phyloP scores from a whole-genome alignment of 1,140 invertebrate species.

The Zaprionus davidi region DNA sequence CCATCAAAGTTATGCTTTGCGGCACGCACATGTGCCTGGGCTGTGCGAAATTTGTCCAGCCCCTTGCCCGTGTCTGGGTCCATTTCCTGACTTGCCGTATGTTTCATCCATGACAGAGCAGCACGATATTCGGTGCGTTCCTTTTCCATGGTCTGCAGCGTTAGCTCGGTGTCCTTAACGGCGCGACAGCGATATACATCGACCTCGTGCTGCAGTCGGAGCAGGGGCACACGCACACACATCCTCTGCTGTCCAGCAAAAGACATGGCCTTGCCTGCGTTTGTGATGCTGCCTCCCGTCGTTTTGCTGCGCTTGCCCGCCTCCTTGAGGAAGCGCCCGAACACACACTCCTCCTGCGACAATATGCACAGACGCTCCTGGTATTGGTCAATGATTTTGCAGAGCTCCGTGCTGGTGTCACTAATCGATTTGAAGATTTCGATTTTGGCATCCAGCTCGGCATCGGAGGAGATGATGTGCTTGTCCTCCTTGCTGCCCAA shows the following conservation, averaged over 20 bases:
- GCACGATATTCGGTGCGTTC: constrained; percentile 98
- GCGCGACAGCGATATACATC: constrained; percentile 98
- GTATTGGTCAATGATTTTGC: constrained; percentile 96
- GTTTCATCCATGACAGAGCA: constrained; percentile 99
- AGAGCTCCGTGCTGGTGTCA: constrained; percentile 94
- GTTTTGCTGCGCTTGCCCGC: constrained; percentile 93
- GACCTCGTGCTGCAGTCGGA: constrained; percentile 97
- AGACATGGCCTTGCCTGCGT: constrained; percentile 96
- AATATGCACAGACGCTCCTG: constrained; percentile 96
- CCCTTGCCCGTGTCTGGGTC: constrained; percentile 98
- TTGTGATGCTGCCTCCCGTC: constrained; percentile 96
- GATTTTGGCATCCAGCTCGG: constrained; percentile 98
- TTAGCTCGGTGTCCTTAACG: constrained; percentile 95
- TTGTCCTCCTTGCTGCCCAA: constrained; percentile 99
- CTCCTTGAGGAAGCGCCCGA: constrained; percentile 97
- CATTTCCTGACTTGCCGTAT: constrained; percentile 95
- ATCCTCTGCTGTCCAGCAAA: constrained; percentile 98
- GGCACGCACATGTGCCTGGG: constrained; percentile 89
- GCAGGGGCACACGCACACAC: constrained; percentile 92
- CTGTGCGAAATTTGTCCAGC: constrained; percentile 97
- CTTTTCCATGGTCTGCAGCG: constrained; percentile 93
- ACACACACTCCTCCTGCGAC: constrained; percentile 97
- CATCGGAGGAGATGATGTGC: constrained; percentile 97
- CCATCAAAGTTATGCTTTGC: constrained; percentile 96
- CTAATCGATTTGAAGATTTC: constrained; percentile 98